Percentiles rank a stretch among this genome's conserved stretches.
These are phyloP conservation scores for Acrobasis suavella DNA, from an alignment of 2,888 invertebrate species.

Conservation along the genomic window DNA sequence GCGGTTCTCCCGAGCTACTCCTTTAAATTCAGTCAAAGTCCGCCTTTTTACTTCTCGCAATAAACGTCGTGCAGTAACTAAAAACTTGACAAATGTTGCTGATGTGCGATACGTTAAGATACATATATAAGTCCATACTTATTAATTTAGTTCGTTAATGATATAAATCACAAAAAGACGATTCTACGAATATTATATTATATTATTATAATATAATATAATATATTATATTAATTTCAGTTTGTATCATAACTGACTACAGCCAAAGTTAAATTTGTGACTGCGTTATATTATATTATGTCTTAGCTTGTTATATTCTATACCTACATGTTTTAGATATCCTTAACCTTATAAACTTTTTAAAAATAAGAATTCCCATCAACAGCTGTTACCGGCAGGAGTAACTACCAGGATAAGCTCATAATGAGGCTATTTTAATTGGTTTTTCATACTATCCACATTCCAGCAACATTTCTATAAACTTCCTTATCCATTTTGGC, in stretches of 20 bases:
- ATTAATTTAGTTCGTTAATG: neutral
- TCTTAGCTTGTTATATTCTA: no score
- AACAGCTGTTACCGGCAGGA: no score
- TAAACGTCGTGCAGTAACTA: conserved; percentile 45
- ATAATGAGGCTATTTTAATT: neutral
- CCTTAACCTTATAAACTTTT: no score
- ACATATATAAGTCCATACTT: conserved; percentile 36
- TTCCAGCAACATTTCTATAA: conserved; percentile 32
- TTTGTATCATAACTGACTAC: no score
- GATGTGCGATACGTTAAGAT: conserved; percentile 47
- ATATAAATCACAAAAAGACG: neutral
- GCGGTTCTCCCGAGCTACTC: conserved; percentile 42
- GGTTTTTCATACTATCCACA: conserved; percentile 4
- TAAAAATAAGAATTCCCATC: no score
- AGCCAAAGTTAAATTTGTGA: no score
- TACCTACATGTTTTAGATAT: no score
- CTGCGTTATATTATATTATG: no score
- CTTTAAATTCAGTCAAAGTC: conserved; percentile 60
- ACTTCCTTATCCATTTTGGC: conserved; percentile 48
- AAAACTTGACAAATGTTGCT: conserved; percentile 49
- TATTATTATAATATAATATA: no score
- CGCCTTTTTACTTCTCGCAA: conserved; percentile 52
- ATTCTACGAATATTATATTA: neutral
- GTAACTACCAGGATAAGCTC: no score
- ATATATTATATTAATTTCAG: no score